Evolutionary conservation across 1,140 invertebrate genomes (phyloP).

Genomic region (Metopolophium dirhodum): DNA sequence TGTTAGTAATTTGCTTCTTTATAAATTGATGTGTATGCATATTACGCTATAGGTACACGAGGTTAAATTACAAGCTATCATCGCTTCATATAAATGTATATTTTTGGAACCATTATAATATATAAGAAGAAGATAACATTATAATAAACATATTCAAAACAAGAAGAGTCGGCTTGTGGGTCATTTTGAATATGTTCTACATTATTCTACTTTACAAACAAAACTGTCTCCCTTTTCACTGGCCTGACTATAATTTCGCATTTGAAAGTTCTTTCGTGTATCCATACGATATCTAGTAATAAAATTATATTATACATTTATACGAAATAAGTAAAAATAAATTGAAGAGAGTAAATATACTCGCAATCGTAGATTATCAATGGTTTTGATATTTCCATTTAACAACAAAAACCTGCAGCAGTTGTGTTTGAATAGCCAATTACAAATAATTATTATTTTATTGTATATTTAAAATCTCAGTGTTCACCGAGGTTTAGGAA

Average conservation of each 20-base stretch:
- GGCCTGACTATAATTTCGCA: background rate
- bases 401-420: background rate
- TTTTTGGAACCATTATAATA: background rate
- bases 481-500: background rate
- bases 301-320: background rate
- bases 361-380: background rate
- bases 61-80: background rate
- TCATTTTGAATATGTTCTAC: conserved; percentile 4
- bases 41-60: background rate
- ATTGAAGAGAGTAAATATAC: background rate
- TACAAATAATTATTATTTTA: background rate
- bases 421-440: background rate
- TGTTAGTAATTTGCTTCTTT: background rate
- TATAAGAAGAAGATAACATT: background rate
- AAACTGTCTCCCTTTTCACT: background rate
- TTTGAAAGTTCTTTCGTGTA: background rate
- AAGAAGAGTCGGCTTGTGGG: background rate
- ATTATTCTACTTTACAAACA: background rate
- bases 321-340: background rate
- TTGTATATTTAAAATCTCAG: background rate
- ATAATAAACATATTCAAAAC: background rate
- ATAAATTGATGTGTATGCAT: background rate
- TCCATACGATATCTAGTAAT: background rate
- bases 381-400: background rate
- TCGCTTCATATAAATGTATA: background rate